These are phyloP conservation scores for Sycophaga agraensis DNA, from an alignment of 1,140 invertebrate species.

Conservation along the genomic window DNA sequence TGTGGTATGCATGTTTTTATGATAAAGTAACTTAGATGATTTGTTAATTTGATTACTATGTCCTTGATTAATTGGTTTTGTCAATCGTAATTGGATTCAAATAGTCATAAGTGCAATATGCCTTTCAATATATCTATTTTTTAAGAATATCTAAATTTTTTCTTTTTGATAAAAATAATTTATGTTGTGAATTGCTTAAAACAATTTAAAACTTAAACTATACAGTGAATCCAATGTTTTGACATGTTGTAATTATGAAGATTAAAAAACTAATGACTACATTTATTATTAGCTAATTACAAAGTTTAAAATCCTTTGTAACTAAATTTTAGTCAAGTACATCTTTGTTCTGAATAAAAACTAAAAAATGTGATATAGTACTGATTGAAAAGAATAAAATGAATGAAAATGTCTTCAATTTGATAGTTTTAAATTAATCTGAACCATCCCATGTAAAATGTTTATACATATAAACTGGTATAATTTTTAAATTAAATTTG, in stretches of 20 bases:
- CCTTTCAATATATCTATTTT: no score
- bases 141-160: no score
- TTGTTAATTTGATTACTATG: conserved; percentile 18
- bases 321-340: conserved; percentile 14
- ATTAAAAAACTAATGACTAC: not conserved
- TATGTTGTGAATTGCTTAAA: conserved; percentile 16
- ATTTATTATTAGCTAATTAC: no score
- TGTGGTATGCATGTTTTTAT: conserved; percentile 7
- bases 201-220: conserved; percentile 9
- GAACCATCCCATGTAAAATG: conserved; percentile 17
- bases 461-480: conserved; percentile 17
- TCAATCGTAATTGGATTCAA: conserved; percentile 19
- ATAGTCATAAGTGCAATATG: conserved; percentile 29
- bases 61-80: conserved; percentile 12
- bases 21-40: not conserved
- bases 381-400: no score
- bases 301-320: conserved; percentile 5
- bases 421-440: conserved; percentile 1
- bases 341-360: conserved; percentile 10
- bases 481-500: conserved; percentile 29
- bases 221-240: conserved; percentile 7
- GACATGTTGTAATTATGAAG: not conserved
- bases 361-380: not conserved
- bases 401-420: conserved; percentile 1
- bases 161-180: no score